Percentiles rank a stretch among this genome's conserved stretches.
Conservation (phyloP, 2,797 vertebrate species). For the Orestias chungarensis region DNA sequence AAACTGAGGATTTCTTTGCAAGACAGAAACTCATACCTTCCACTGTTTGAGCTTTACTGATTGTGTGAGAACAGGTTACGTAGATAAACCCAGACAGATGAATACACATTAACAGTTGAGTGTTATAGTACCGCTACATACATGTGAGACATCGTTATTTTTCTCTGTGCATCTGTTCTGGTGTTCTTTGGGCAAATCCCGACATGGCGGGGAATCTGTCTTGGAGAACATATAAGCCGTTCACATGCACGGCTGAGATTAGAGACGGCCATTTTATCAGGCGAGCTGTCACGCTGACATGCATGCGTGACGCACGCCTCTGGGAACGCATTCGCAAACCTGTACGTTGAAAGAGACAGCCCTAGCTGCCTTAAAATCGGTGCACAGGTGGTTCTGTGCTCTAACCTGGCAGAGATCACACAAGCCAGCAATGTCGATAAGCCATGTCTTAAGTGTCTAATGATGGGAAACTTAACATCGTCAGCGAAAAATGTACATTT, state of each 20-base stretch:
- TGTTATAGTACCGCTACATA: constrained; percentile 67
- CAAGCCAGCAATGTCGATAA: constrained; percentile 75
- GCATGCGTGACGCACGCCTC: constrained; percentile 64
- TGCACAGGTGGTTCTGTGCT: constrained; percentile 64
- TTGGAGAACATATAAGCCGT: constrained; percentile 83
- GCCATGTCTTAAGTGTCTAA: neutral
- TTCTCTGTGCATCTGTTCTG: constrained; percentile 70
- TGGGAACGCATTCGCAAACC: constrained; percentile 75
- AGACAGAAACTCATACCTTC: constrained; percentile 27
- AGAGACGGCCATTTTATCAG: constrained; percentile 85
- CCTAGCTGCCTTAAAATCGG: constrained; percentile 64
- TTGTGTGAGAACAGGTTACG: constrained; percentile 3
- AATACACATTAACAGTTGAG: constrained; percentile 51
- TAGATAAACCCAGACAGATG: neutral
- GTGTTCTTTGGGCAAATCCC: constrained; percentile 80
- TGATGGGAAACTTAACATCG: too few species aligned
- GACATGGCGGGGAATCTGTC: constrained; percentile 81
- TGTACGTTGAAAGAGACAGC: constrained; percentile 78
- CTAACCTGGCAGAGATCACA: constrained; percentile 80
- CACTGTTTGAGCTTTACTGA: constrained; percentile 42
- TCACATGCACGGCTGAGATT: constrained; percentile 85
- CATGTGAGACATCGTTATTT: constrained; percentile 76
- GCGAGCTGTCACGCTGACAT: constrained; percentile 73
- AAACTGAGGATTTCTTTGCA: constrained; percentile 54
- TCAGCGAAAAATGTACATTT: neutral